Conservation (phyloP, 2,888 invertebrate genomes). For the Leucophenga maculata region DNA sequence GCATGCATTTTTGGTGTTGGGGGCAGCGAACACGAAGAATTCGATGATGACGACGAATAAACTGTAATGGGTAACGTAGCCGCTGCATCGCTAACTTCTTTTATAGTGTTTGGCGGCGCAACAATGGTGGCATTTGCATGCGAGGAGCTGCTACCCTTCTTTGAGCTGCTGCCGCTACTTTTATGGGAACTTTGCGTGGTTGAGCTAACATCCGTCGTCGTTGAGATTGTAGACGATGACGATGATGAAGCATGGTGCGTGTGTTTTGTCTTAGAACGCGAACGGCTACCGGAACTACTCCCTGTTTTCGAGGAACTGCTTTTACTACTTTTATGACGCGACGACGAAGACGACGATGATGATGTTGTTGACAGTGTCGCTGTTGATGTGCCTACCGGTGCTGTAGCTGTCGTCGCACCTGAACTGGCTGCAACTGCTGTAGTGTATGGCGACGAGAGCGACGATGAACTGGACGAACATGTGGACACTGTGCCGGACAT, state of each 20-base stretch:
- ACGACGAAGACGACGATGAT: slow-evolving; percentile 51
- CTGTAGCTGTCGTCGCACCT: slow-evolving; percentile 49
- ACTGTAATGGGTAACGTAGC: slow-evolving; percentile 44
- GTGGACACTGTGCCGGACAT: slow-evolving; percentile 51
- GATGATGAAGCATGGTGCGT: slow-evolving; percentile 52
- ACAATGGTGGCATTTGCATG: slow-evolving; percentile 13
- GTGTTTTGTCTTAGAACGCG: slow-evolving; percentile 60
- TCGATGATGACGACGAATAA: slow-evolving; percentile 63
- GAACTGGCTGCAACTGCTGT: slow-evolving; percentile 68
- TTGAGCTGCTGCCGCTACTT: slow-evolving; percentile 40
- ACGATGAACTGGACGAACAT: slow-evolving; percentile 67
- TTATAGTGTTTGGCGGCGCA: slow-evolving; percentile 15
- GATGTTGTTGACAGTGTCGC: slow-evolving; percentile 48
- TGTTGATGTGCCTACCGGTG: neutral
- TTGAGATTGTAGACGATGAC: slow-evolving; percentile 30
- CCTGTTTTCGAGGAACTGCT: slow-evolving; percentile 52
- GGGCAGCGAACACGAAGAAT: slow-evolving; percentile 67
- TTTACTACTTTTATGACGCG: slow-evolving; percentile 71
- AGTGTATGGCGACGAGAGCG: slow-evolving; percentile 71
- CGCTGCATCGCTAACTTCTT: slow-evolving; percentile 36
- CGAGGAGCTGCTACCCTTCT: slow-evolving; percentile 40
- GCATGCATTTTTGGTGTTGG: slow-evolving; percentile 57
- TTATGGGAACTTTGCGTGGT: slow-evolving; percentile 26
- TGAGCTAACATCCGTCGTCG: slow-evolving; percentile 30
- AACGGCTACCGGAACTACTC: slow-evolving; percentile 56